Conservation (phyloP, 2,113 vertebrate genomes). For the Upupa epops region DNA sequence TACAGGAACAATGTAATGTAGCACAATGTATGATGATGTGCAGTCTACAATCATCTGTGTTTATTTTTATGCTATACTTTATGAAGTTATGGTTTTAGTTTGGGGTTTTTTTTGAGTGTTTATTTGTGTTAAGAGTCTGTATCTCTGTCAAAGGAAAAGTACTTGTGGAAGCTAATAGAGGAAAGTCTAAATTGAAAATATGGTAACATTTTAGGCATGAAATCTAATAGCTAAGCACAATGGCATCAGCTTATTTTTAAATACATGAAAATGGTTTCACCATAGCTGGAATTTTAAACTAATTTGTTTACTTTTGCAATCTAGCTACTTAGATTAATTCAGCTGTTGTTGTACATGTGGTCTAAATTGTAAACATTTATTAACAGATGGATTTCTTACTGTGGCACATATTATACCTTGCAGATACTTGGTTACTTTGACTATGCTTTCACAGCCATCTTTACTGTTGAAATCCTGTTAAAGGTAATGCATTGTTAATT, state of each 20-base stretch:
- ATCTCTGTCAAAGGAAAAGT: neutral
- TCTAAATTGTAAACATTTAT: neutral
- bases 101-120: neutral
- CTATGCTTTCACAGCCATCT: slow-evolving; percentile 99
- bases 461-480: slow-evolving; percentile 99
- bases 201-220: neutral
- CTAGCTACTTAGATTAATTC: neutral
- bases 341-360: neutral
- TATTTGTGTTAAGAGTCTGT: neutral
- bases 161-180: neutral
- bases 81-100: neutral
- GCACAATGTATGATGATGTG: neutral
- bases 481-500: slow-evolving; percentile 90
- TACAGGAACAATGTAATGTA: neutral
- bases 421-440: slow-evolving; percentile 99
- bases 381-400: slow-evolving; percentile 60
- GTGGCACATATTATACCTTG: slow-evolving; percentile 83
- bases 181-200: neutral
- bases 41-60: neutral
- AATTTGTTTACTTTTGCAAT: neutral
- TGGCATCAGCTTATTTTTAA: neutral
- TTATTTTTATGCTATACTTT: neutral
- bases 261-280: neutral
- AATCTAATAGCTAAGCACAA: neutral
- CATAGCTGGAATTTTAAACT: neutral